These are phyloP conservation scores for Protonibea diacanthus DNA, from an alignment of 2,797 vertebrate genomes.

Conservation along the genomic window DNA sequence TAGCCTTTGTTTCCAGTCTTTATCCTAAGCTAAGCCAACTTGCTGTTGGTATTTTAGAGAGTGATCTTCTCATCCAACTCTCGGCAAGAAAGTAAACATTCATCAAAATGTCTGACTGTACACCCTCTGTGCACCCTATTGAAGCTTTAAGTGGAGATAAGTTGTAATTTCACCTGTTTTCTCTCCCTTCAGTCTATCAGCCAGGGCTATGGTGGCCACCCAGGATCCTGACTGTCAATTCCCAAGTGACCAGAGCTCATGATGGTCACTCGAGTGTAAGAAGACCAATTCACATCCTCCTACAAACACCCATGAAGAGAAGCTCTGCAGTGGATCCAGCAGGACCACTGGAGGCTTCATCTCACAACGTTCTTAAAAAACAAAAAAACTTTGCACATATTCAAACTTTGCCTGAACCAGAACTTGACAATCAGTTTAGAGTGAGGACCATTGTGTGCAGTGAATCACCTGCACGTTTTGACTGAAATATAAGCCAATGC, in stretches of 20 bases:
- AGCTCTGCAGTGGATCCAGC: constrained; percentile 63
- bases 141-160: too few species aligned
- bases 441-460: constrained; percentile 61
- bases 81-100: constrained; percentile 17
- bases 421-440: constrained; percentile 83
- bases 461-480: constrained; percentile 44
- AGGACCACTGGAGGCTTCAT: constrained; percentile 59
- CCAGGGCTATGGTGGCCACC: constrained; percentile 83
- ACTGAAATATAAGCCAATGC: constrained; percentile 75
- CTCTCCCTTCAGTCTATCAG: constrained; percentile 82
- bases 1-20: constrained; percentile 4
- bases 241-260: constrained; percentile 76
- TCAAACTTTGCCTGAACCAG: constrained; percentile 76
- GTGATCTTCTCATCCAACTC: not conserved
- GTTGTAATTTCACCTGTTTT: constrained; percentile 58
- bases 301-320: constrained; percentile 55
- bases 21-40: not conserved
- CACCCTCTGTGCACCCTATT: too few species aligned
- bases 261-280: constrained; percentile 78
- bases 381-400: constrained; percentile 71
- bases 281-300: constrained; percentile 48
- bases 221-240: constrained; percentile 85
- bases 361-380: constrained; percentile 51
- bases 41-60: not conserved
- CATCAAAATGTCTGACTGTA: not conserved